Percentiles rank a stretch among this genome's conserved stretches.
Evolutionary conservation across 2,113 vertebrate species (phyloP).

Genomic region (Gyps fulvus): DNA sequence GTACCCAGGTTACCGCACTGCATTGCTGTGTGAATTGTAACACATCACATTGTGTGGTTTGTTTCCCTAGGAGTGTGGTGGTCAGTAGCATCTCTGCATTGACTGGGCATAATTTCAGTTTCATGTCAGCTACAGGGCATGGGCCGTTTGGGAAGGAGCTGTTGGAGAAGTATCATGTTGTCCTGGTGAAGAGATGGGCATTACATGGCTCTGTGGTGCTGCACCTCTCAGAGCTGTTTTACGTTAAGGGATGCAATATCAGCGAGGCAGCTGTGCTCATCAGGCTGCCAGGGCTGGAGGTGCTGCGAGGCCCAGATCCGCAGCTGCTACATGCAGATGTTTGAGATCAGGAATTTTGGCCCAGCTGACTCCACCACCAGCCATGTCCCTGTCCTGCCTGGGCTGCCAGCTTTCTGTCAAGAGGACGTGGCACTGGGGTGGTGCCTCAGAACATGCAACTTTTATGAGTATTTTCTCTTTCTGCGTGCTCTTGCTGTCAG

Average conservation of each 20-base stretch:
- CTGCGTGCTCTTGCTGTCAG: not conserved
- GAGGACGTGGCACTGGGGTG: fast-evolving
- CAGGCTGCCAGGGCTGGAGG: not conserved
- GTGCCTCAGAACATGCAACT: not conserved
- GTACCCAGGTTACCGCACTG: fast-evolving
- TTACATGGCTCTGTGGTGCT: not conserved
- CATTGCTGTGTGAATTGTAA: no score
- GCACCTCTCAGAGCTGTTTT: not conserved
- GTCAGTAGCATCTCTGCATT: not conserved
- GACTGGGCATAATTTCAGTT: not conserved
- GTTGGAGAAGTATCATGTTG: not conserved
- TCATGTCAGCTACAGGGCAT: not conserved
- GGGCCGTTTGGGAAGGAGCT: not conserved
- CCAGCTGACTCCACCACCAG: not conserved
- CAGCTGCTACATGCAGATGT: not conserved
- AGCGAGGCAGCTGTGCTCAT: not conserved
- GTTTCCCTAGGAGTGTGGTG: not conserved
- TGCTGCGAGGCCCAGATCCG: not conserved
- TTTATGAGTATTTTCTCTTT: not conserved
- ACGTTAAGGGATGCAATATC: not conserved
- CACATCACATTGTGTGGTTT: fast-evolving
- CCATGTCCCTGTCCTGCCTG: not conserved
- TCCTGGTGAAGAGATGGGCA: not conserved
- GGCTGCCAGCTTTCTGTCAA: not conserved
- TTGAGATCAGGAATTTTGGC: not conserved